Base-by-base conservation (phyloP, 2,797 vertebrate genomes). In the Trichosurus vulpecula region DNA sequence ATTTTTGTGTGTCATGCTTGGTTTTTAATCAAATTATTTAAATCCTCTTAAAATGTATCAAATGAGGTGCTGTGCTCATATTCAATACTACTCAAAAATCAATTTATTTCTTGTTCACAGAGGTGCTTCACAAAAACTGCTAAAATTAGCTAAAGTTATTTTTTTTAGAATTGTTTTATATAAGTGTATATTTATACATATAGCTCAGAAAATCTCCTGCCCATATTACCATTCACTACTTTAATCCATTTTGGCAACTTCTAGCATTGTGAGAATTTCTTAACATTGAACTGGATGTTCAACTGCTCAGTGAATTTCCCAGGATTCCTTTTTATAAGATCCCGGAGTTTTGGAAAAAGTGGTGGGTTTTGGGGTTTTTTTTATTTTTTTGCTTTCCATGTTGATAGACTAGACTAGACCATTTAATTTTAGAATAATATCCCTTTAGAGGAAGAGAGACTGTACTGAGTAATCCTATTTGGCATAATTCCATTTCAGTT, bases 1-100 rank as follows among this genome's bases (percentile, higher is more conserved):
- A 74, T 92, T 91, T 97, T 87, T 90, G 54, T 54, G 94, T 96
- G 54, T 96, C 58, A 94, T 93, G 52, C 92, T 97, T 95, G 96
- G 54, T 96, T 91, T 95, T 98, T 97, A 97, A 97, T 98, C 96
- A 93, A 93, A 96, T 98, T 97, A 97, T 54, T 90, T 94, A 98
- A 98, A 97, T 97, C 96, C 90, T 97, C 52, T 98, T 97, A 96
- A 96, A 98, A 97, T 96, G 91, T 94, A 66, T 97, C 92, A n/a
- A 93, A 96, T 97, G 94, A 93, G 22, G 96, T 97, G 66, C 91
- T 87, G 6, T 52, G 90, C 93, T 97, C 97, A 81, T 95, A 90
- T 97, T 94, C 95, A 96, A 3, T 93, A 89, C 97, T 98, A 93
- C 95, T 98, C 56, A 92, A 97, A 97, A 96, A 95, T 94, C 41